phyloP scores from a whole-genome alignment of 2,113 vertebrate species.

The Channa maculata region DNA sequence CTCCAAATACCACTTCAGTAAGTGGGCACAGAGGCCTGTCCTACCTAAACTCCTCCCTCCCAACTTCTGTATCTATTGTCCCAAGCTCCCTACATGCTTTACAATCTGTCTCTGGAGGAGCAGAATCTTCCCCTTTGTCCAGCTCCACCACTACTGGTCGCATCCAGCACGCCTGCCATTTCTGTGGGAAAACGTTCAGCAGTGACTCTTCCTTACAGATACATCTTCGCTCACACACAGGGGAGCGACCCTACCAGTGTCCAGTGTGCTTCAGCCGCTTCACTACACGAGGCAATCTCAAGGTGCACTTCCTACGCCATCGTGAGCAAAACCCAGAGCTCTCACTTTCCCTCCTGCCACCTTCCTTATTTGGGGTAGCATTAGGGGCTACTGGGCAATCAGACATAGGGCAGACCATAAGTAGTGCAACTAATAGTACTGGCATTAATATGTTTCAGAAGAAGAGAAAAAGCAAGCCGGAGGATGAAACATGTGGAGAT shows the following conservation, averaged over 20 bases:
- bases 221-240: constrained; percentile 93
- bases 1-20: constrained; percentile 74
- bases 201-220: constrained; percentile 94
- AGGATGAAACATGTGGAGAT: constrained; percentile 76
- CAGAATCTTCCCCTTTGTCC: constrained; percentile 59
- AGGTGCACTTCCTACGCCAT: constrained; percentile 93
- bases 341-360: constrained; percentile 92
- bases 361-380: constrained; percentile 80
- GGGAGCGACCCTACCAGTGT: constrained; percentile 93
- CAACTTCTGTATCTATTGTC: constrained; percentile 55
- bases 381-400: constrained; percentile 63
- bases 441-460: constrained; percentile 80
- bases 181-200: constrained; percentile 92
- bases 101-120: constrained; percentile 57
- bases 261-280: constrained; percentile 94
- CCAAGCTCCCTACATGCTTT: constrained; percentile 69
- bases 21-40: constrained; percentile 70
- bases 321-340: constrained; percentile 92
- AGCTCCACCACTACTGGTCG: constrained; percentile 61
- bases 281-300: constrained; percentile 93
- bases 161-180: constrained; percentile 88
- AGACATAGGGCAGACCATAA: constrained; percentile 68
- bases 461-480: constrained; percentile 74
- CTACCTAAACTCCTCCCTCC: constrained; percentile 71
- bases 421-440: constrained; percentile 55